Conservation (phyloP, 1,140 invertebrate species). For the Mamestra configurata region DNA sequence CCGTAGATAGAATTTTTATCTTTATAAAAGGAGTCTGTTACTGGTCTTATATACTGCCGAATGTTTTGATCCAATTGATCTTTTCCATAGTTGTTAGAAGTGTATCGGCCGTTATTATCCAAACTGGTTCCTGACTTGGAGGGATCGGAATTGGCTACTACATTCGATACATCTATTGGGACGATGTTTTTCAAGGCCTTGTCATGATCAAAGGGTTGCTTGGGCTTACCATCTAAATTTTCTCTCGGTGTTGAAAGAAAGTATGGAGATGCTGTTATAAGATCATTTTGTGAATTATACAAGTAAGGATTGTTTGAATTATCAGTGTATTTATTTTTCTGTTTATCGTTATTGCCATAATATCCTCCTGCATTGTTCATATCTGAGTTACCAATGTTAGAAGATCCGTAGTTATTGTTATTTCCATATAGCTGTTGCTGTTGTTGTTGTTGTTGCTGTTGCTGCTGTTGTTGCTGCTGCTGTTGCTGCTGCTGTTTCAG, state of each 20-base stretch:
- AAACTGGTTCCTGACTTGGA: slow-evolving; percentile 54
- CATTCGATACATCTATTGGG: slow-evolving; percentile 83
- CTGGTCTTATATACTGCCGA: slow-evolving; percentile 70
- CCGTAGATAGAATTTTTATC: slow-evolving; percentile 79
- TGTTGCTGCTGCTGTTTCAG: slow-evolving; percentile 75
- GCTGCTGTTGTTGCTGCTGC: slow-evolving; percentile 71
- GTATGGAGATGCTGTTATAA: slow-evolving; percentile 77
- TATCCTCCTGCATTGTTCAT: slow-evolving; percentile 54
- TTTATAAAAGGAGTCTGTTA: slow-evolving; percentile 78
- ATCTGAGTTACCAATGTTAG: slow-evolving; percentile 54
- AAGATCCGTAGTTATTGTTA: slow-evolving; percentile 33
- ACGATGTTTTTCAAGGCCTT: slow-evolving; percentile 86
- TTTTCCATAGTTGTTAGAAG: slow-evolving; percentile 65
- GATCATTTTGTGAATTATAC: slow-evolving; percentile 72
- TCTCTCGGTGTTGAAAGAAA: slow-evolving; percentile 70
- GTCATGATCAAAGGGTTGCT: slow-evolving; percentile 83
- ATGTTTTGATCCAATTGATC: slow-evolving; percentile 72
- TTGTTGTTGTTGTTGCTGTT: slow-evolving; percentile 70
- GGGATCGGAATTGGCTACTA: slow-evolving; percentile 74
- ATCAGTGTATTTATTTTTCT: slow-evolving; percentile 69
- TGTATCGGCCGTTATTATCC: slow-evolving; percentile 68
- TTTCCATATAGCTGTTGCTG: slow-evolving; percentile 52
- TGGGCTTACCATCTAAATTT: slow-evolving; percentile 69
- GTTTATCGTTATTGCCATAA: slow-evolving; percentile 67
- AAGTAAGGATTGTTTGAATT: slow-evolving; percentile 62